Evolutionary conservation across 2,888 invertebrate species (phyloP), one percentile per base, ranked within the genome.

Genomic region (Lithosia quadra): DNA sequence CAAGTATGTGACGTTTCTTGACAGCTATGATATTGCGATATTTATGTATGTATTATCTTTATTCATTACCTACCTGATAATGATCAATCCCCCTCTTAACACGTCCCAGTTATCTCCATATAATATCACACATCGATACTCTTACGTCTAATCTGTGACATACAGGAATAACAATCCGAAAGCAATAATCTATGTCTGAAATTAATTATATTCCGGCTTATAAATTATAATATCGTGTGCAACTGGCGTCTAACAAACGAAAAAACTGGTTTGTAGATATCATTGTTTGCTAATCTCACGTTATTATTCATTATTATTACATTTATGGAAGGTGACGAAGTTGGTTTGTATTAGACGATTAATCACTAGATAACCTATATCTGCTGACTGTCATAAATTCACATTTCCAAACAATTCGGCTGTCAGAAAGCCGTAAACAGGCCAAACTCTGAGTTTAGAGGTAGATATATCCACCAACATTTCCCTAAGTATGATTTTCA

Each of bases 41-140:
- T 49, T 49, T 49, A 49, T 8, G 49, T 49, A n/a, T 49, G 49
- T 49, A n/a, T 49, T 49, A 49, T 49, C 49, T n/a, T 56, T 56
- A 56, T 24, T 56, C 24, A 56, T 56, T 24, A 24, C 13, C 1
- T 22, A n/a, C 49, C 7, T 8, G 15, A 24, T 56, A 56, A 22
- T 24, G 8, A 24, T 24, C 56, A 15, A 56, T 56, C 1, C 24
- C 22, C 56, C 56, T 56, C 24, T 28, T 24, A 56, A 56, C 56
- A 56, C 56, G 56, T 56, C 18, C 56, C 8, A 28, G 56, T 56
- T 56, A 24, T 24, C 15, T 56, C 13, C n/a, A n/a, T n/a, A n/a
- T 15, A 15, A 13, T 56, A 56, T 28, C 22, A 13, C 8, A 3
- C 22, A 56, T 28, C 13, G 56, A 56, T 56, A 24, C 49, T 49